A percentile compares a stretch with the other conserved stretches of the same genome.
Conservation (phyloP, 2,888 invertebrate species). For the Punctoribates punctum region DNA sequence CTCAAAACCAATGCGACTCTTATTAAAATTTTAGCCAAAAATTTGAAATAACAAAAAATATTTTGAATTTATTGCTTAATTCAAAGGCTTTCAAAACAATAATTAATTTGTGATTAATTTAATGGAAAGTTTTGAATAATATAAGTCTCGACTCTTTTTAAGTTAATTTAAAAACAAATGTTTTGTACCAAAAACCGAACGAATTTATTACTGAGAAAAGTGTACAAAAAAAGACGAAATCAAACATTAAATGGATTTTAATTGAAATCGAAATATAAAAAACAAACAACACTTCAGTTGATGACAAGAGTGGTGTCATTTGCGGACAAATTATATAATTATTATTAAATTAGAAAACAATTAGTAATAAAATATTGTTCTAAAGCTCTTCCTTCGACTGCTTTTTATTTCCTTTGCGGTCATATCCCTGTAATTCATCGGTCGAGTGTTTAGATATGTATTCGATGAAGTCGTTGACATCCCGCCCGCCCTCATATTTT, state of each 20-base stretch:
- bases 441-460: constrained; percentile 90
- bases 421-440: constrained; percentile 77
- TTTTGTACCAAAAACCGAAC: constrained; percentile 22
- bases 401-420: constrained; percentile 71
- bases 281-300: not conserved
- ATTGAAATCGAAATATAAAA: not conserved
- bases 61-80: no score
- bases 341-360: not conserved
- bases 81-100: not conserved
- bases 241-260: not conserved
- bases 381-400: constrained; percentile 57
- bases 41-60: no score
- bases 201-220: not conserved
- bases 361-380: not conserved
- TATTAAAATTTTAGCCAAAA: no score
- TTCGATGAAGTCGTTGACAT: constrained; percentile 86
- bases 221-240: not conserved
- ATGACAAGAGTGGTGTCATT: no score
- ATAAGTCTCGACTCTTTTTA: not conserved
- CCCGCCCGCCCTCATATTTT: constrained; percentile 87
- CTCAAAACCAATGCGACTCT: no score
- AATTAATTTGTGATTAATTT: no score
- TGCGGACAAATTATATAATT: not conserved
- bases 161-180: not conserved
- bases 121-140: not conserved